Conservation (phyloP, 2,113 vertebrate species). For the Paedocypris sp. region DNA sequence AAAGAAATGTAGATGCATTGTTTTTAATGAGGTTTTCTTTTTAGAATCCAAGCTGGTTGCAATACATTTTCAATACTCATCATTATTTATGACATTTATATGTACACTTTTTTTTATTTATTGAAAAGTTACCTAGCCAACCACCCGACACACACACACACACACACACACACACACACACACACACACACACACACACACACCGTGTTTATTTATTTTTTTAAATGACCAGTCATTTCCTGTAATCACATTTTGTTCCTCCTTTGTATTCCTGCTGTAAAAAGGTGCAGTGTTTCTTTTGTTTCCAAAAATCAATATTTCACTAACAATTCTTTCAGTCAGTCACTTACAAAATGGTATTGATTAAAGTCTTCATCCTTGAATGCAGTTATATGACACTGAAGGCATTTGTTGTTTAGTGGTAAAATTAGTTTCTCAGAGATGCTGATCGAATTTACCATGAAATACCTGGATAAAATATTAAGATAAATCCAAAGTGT, state of each 20-base stretch:
- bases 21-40: too few relatives aligned
- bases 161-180: too few relatives aligned
- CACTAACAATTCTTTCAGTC: background rate
- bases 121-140: too few relatives aligned
- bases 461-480: too few relatives aligned
- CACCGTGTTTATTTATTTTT: background rate
- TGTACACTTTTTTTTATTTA: too few relatives aligned
- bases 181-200: background rate
- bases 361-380: slow-evolving; percentile 9
- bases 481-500: too few relatives aligned
- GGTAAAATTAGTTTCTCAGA: background rate
- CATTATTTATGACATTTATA: too few relatives aligned
- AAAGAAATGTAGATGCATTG: too few relatives aligned
- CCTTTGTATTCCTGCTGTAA: background rate
- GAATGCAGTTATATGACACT: background rate
- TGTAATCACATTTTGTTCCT: background rate
- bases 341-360: background rate
- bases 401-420: background rate
- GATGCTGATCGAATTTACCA: background rate
- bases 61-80: too few relatives aligned
- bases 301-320: slow-evolving; percentile 4
- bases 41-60: too few relatives aligned
- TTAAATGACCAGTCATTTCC: background rate
- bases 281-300: background rate
- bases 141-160: too few relatives aligned